Base-by-base conservation (phyloP, 2,797 vertebrate species). In the Champsocephalus gunnari region DNA sequence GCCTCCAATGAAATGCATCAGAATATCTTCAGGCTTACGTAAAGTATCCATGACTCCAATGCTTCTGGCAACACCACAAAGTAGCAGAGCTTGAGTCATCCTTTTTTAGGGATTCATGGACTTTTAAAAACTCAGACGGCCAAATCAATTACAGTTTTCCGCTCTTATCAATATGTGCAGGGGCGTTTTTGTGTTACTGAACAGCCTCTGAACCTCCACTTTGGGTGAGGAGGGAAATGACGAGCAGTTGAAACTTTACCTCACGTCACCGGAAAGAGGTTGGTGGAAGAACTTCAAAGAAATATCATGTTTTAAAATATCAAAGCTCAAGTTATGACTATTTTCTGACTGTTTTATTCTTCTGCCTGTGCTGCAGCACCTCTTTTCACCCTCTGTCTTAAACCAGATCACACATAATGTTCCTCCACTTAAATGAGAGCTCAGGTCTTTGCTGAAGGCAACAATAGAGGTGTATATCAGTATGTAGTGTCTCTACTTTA, bases 391-490 rank as follows among this genome's bases (percentile, higher is more conserved):
- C 32, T 7, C 32, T 34, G 32, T 34, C 32, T 34, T 3, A 24
- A 24, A 24, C 24, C 24, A 24, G 24, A 58, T 89, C 49, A 48
- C 59, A 43, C 79, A 60, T 62, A 53, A 69, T 61, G 71, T 9
- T 64, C 70, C 67, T 61, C 78, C 21, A 12, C 66, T 81, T 48
- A 51, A 58, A 67, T 82, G 51, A 63, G n/a, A 58, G 73, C 71
- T 86, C 82, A 86, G 88, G 79, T 87, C 85, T 83, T 79, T 19
- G 51, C 66, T 50, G 66, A 49, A 75, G 73, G 81, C 82, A 75
- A 85, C 90, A 90, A 87, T 85, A 58, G 80, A 73, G 59, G 66
- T 24, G 83, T 66, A 85, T 87, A 19, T 19, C 19, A 19, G 19
- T 19, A 19, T 24, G 24, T 24, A 24, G 24, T 24, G 24, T 24